These are phyloP conservation scores for Cynaeus angustus DNA, from an alignment of 2,888 invertebrate species.

Conservation along the genomic window DNA sequence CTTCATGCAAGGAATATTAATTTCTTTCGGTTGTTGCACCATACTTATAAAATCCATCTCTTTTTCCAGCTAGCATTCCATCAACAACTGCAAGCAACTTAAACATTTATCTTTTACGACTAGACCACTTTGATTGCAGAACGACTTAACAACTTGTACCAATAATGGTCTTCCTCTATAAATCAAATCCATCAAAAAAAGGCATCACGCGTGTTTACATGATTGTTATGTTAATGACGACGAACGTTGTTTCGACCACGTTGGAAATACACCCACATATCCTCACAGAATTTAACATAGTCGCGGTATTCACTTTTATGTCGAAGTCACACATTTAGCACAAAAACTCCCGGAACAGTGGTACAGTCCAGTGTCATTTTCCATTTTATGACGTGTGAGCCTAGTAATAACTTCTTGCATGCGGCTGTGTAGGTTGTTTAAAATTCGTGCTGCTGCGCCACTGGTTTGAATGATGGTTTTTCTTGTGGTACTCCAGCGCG, in stretches of 20 bases:
- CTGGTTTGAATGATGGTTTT: constrained; percentile 35
- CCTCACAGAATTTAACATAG: constrained; percentile 33
- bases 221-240: constrained; percentile 53
- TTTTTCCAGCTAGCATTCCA: neutral
- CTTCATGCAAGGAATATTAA: constrained; percentile 18
- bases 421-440: constrained; percentile 23
- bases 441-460: constrained; percentile 36
- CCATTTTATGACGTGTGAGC: neutral
- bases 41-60: neutral
- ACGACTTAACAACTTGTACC: constrained; percentile 15
- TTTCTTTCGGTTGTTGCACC: constrained; percentile 4
- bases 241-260: constrained; percentile 30
- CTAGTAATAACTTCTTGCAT: constrained; percentile 11
- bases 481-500: constrained; percentile 31
- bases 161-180: constrained; percentile 30
- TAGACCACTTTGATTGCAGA: constrained; percentile 6
- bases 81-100: neutral
- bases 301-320: no score
- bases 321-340: no score
- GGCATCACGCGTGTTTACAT: constrained; percentile 50
- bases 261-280: constrained; percentile 43
- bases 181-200: constrained; percentile 46
- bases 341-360: no score
- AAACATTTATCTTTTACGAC: constrained; percentile 4
- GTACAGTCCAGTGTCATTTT: neutral